Evolutionary conservation across 2,888 invertebrate species (phyloP).

Genomic region (Ectemnius continuus): DNA sequence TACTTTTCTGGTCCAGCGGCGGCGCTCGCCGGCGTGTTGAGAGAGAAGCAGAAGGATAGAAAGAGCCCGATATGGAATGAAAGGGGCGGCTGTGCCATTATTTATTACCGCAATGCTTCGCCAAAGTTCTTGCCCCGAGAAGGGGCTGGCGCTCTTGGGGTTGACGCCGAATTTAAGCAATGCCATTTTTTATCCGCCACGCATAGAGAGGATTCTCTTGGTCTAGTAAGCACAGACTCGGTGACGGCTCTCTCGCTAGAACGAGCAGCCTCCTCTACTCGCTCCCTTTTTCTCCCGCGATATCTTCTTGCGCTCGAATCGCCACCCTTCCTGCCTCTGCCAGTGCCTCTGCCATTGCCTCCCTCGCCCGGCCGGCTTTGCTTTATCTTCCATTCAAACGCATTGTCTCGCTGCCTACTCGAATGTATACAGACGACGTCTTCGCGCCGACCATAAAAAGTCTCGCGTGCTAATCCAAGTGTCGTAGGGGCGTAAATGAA

Average conservation of each 20-base stretch:
- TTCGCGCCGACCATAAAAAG: no score
- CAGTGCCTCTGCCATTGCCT: no score
- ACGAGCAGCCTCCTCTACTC: constrained; percentile 33
- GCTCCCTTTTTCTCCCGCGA: constrained; percentile 4
- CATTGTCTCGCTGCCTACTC: no score
- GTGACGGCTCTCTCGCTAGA: constrained; percentile 51
- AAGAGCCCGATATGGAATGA: constrained; percentile 33
- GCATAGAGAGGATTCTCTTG: constrained; percentile 61
- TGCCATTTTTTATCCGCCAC: constrained; percentile 58
- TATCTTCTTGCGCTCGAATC: constrained; percentile 6
- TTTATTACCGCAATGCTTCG: constrained; percentile 66
- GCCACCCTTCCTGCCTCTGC: no score
- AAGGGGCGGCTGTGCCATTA: constrained; percentile 63
- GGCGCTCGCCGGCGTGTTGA: constrained; percentile 13
- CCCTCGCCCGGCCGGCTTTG: no score
- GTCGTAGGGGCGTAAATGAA: no score
- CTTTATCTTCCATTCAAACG: no score
- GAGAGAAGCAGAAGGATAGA: no score
- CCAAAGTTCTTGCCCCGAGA: constrained; percentile 59
- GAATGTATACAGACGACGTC: no score
- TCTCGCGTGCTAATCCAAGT: no score
- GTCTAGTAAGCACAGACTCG: constrained; percentile 56
- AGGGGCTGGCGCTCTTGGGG: constrained; percentile 46
- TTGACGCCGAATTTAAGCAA: constrained; percentile 64
- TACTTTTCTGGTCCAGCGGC: constrained; percentile 55